Evolutionary conservation across 2,888 invertebrate species (phyloP).

Genomic region (Plagodis pulveraria): DNA sequence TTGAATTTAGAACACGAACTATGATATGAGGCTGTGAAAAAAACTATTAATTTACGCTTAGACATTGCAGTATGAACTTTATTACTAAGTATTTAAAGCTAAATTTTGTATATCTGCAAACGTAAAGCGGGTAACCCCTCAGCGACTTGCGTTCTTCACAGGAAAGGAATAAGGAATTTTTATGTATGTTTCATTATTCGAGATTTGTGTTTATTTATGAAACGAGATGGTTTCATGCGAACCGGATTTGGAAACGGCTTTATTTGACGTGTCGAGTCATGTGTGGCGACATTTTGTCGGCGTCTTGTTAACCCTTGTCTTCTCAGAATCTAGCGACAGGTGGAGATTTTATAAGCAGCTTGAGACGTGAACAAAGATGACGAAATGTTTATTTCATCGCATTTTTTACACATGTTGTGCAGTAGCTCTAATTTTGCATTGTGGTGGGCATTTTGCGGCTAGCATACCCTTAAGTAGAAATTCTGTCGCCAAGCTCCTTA

Average conservation of each 20-base stretch:
- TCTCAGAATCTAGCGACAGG: constrained; percentile 23
- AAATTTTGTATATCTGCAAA: constrained; percentile 30
- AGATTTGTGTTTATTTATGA: constrained; percentile 69
- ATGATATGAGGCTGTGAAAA: constrained; percentile 17
- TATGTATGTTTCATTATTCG: constrained; percentile 72
- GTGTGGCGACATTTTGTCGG: constrained; percentile 23
- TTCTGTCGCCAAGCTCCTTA: no score
- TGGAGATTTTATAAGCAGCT: constrained; percentile 12
- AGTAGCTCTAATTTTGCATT: no score
- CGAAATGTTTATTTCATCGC: not conserved
- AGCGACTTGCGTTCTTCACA: constrained; percentile 50
- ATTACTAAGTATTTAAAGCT: constrained; percentile 31
- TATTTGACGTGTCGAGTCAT: constrained; percentile 23
- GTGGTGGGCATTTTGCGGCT: no score
- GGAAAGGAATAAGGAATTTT: constrained; percentile 75
- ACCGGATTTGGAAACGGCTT: constrained; percentile 44
- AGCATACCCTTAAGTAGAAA: no score
- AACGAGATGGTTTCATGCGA: constrained; percentile 47
- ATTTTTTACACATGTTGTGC: no score
- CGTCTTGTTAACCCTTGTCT: constrained; percentile 25
- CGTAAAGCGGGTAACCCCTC: constrained; percentile 51
- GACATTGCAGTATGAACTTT: constrained; percentile 38
- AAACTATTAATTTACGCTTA: constrained; percentile 17
- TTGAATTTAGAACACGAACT: constrained; percentile 32
- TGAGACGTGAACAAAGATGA: constrained; percentile 6